Evolutionary conservation across 2,113 vertebrate genomes (phyloP), one percentile per base, ranked within the genome.

Genomic region (Ammodytes dubius): DNA sequence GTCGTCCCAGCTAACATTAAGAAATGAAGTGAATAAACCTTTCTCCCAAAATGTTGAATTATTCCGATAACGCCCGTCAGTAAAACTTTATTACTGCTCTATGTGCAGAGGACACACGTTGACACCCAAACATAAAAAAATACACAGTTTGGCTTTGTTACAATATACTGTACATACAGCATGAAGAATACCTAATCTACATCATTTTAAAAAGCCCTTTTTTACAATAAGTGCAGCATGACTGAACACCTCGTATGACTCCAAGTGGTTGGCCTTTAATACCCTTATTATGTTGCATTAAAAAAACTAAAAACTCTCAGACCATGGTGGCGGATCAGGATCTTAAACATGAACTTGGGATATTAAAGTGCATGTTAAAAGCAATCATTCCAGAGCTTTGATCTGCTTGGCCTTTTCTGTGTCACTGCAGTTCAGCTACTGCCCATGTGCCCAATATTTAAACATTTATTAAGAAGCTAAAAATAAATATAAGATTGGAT

Each of bases 351-450:
- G 39, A 85, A 73, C 4, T 15, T 53, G 12, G 14, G 39, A 60
- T 37, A 73, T 83, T 87, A 91, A 92, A 90, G 88, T 92, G 86
- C 88, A 75, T 39, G 39, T 64, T n/a, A 65, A 77, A 47, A 42
- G 11, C 0, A 42, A 39, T 52, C 10, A 49, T n/a, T 49, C 19
- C 63, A 50, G 49, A 84, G 60, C 57, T 78, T 84, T 89, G 82
- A 75, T 87, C 74, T 57, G 74, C 39, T 39, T 74, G 80, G 84
- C 82, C 83, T 79, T 2, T 6, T 53, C 43, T 79, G 67, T 19
- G 50, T 67, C 53, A 37, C 63, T 3, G 35, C 47, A 61, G 72
- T 65, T 19, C 56, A 53, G 35, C 46, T 10, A 5, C 42, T 12
- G 40, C 40, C 66, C 60, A 3, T 4, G 37, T 12, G 40, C 40